Base-by-base conservation (phyloP, 2,888 invertebrate species). In the Tinea pellionella region DNA sequence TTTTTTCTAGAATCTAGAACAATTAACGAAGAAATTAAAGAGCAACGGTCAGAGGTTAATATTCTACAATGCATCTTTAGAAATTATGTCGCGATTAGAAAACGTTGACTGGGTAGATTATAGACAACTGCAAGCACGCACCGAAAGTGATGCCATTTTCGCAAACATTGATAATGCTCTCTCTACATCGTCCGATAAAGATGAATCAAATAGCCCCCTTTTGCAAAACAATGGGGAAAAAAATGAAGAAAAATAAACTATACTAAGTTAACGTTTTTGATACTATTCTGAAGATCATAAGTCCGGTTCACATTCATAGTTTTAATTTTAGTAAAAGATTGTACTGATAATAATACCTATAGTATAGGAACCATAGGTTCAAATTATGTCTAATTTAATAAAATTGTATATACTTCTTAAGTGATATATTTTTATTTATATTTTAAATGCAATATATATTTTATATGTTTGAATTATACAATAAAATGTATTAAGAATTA, bases 1-100 rank as follows among this genome's bases (percentile, higher is more conserved):
- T 24, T 6, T 24, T 24, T 47, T 47, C 6, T 82, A 93, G 89
- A 89, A 89, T 59, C 74, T 94, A 2, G 88, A 89, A 63, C 85
- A 88, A 0, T 69, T 93, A 8, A 74, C 89, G 4, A 82, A 84
- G 62, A 89, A 89, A 61, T 87, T 92, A 63, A 78, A 88, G 47
- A 77, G 73, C 18, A 74, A 77, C n/a, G 72, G 76, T 3, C 88
- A 89, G 61, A 76, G 78, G 65, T 69, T 93, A 43, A 70, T 90
- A 47, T 73, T 92, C 24, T 82, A 73, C 73, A 74, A 77, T 67
- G 85, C 79, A 60, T 65, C 72, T 1, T 63, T 65, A 1, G 71
- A 70, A 59, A 65, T 74, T 58, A 59, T 69, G 62, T 61, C 61
- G 6, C 65, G 64, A 61, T 69, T 79, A 65, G 68, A 67, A 61